Evolutionary conservation across 2,888 invertebrate species (phyloP).

Genomic region (Copidosoma aretas): DNA sequence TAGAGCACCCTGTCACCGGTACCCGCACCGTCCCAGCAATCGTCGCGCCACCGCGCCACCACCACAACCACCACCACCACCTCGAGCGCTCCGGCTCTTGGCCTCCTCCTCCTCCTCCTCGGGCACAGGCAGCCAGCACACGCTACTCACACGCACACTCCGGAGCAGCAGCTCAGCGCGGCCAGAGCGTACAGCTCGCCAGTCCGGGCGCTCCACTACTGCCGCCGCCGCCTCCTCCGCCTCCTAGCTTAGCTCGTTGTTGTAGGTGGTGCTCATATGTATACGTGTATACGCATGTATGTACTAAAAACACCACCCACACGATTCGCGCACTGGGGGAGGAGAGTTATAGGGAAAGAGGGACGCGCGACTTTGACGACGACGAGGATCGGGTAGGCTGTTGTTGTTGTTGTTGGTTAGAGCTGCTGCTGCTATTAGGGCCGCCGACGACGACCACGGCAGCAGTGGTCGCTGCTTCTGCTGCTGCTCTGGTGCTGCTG

Average conservation of each 20-base stretch:
- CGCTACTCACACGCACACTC: background rate
- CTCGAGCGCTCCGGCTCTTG: background rate
- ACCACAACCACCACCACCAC: constrained; percentile 2
- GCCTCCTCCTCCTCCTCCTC: constrained; percentile 12
- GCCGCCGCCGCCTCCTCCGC: constrained; percentile 5
- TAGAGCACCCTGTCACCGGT: background rate
- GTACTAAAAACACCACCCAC: no score
- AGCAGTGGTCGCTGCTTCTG: background rate
- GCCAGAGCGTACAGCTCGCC: background rate
- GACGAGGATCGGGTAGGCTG: background rate
- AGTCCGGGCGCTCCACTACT: background rate
- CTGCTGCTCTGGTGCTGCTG: constrained; percentile 12
- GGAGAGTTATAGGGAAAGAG: no score
- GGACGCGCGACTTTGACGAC: no score
- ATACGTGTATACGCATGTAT: no score
- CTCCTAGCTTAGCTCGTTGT: background rate
- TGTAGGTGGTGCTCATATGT: no score
- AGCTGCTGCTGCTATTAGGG: background rate
- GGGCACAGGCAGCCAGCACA: constrained; percentile 14
- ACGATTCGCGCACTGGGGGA: no score
- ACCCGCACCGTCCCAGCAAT: background rate
- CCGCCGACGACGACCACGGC: background rate
- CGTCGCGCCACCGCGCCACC: background rate
- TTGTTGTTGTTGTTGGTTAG: background rate
- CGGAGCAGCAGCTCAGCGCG: background rate